Evolutionary conservation across 2,888 invertebrate genomes (phyloP).

Genomic region (Carpatolechia fugitivella): DNA sequence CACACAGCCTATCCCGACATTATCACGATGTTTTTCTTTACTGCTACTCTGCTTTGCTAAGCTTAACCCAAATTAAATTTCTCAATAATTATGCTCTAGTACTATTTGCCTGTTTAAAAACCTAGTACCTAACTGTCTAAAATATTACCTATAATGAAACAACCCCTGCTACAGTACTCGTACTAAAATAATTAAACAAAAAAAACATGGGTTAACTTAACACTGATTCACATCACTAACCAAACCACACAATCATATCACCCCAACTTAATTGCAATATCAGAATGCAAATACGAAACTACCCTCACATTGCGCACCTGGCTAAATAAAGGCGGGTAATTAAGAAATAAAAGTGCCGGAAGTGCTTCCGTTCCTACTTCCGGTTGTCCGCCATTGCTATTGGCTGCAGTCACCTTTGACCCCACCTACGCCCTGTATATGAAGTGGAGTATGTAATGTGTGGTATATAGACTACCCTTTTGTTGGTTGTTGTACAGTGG

Average conservation of each 20-base stretch:
- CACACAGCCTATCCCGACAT: too few relatives aligned
- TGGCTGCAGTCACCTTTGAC: slow-evolving; percentile 70
- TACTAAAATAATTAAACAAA: too few relatives aligned
- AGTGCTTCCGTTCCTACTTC: slow-evolving; percentile 58
- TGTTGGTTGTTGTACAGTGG: not conserved
- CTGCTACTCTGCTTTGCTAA: too few relatives aligned
- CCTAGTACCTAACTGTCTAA: too few relatives aligned
- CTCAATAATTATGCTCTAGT: too few relatives aligned
- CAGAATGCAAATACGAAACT: slow-evolving; percentile 14
- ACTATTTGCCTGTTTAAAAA: too few relatives aligned
- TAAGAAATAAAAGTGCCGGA: slow-evolving; percentile 61
- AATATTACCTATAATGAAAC: too few relatives aligned
- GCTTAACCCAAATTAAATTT: too few relatives aligned
- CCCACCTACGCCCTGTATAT: slow-evolving; percentile 46
- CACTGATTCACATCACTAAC: not conserved
- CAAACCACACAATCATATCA: slow-evolving; percentile 13
- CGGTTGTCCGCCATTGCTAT: slow-evolving; percentile 39
- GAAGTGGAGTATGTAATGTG: slow-evolving; percentile 13
- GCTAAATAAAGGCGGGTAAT: slow-evolving; percentile 53
- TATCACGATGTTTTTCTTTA: too few relatives aligned
- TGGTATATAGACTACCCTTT: slow-evolving; percentile 13
- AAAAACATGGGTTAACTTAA: not conserved
- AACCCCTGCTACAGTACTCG: too few relatives aligned
- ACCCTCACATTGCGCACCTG: slow-evolving; percentile 64
- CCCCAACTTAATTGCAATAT: slow-evolving; percentile 21